phyloP scores from a whole-genome alignment of 2,113 vertebrate species.

The Cheirogaleus medius region DNA sequence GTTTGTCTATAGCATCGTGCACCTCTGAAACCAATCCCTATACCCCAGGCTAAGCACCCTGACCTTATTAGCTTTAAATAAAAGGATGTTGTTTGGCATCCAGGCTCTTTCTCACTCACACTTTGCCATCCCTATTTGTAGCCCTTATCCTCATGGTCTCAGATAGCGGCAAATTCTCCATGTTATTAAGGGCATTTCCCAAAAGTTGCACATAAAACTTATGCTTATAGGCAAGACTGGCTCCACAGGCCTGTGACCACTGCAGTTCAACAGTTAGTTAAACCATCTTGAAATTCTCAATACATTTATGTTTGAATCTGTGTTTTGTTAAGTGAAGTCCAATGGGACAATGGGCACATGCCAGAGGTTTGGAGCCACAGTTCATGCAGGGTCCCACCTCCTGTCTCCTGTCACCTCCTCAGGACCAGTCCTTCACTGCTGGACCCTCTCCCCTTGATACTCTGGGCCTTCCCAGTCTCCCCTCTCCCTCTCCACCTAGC shows the following conservation, averaged over 20 bases:
- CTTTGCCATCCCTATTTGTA: background rate
- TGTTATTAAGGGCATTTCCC: background rate
- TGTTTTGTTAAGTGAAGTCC: background rate
- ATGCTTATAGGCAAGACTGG: background rate
- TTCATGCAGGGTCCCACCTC: background rate
- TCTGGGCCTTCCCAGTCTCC: background rate
- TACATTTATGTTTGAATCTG: background rate
- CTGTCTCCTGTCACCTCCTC: background rate
- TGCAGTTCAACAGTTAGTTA: background rate
- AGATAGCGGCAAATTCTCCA: background rate
- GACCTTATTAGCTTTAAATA: background rate
- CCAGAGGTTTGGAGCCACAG: background rate
- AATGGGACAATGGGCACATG: background rate
- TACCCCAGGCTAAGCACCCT: background rate
- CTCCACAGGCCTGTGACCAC: background rate
- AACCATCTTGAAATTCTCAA: background rate
- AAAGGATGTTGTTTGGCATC: background rate
- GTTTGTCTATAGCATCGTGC: background rate
- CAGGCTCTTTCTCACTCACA: background rate
- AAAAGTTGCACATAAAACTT: background rate
- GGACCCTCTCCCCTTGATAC: background rate
- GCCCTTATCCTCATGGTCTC: background rate
- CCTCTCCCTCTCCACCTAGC: background rate
- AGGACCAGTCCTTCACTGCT: background rate
- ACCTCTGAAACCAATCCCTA: background rate